Base-by-base conservation (phyloP, 92 coral and sea anemone species). In the Metridium senile region DNA sequence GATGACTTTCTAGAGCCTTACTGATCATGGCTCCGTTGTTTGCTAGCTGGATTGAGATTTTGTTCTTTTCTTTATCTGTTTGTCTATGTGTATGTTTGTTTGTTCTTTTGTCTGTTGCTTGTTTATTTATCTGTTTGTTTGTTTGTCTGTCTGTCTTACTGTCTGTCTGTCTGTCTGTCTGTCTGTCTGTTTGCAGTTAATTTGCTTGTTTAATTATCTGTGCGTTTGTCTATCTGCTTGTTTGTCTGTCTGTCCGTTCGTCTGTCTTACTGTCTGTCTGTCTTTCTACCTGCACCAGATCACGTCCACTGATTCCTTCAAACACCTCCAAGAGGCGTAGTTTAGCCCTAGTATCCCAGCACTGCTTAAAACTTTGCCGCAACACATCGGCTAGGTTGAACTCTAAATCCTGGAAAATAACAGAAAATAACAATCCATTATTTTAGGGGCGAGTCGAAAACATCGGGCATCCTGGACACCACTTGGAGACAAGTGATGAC, bases 261-360 rank as follows among this genome's bases (percentile, higher is more conserved):
- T 0, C 18, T 28, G 49, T 3, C n/a, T 11, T n/a, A 3, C 29
- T 35, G 57, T 33, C 11, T 47, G 1, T 25, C 10, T 8, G 16
- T 6, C 53, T 9, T 27, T 0, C 17, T 59, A 92, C 97, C 91
- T 92, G 97, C 20, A 92, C 90, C 43, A 96, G 84, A 65, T 96
- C 99, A 49, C 99, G 92, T 32, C 99, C 99, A 73, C 99, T 96
- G 65, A 93, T 93, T 58, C 99, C 99, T 72, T 96, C 97, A 75
- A 96, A 96, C 53, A 96, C 97, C 76, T 96, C 99, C 62, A 96
- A 75, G 32, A 96, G 84, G 58, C 99, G 86, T 35, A 96, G 88
- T 78, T 89, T 96, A 62, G 99, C 97, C 62, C 93, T 86, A 46
- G 97, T 96, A 82, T 96, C 99, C 90, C 97, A 90, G 33, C 99